Evolutionary conservation across 2,888 invertebrate genomes (phyloP).

Genomic region (Leptopilina myrica): DNA sequence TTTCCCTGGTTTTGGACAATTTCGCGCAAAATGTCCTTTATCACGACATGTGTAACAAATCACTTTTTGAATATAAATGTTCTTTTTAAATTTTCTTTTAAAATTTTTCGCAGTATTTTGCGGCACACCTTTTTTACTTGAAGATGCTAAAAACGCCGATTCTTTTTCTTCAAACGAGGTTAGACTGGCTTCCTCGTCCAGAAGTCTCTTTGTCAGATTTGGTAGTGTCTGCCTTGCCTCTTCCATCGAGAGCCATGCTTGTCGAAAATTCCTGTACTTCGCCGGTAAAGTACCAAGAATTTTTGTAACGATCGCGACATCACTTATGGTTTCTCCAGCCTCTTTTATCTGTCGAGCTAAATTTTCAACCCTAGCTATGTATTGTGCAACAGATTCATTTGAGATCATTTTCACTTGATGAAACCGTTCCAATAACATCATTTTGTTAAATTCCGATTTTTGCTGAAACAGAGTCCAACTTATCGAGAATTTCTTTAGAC

Average conservation of each 20-base stretch:
- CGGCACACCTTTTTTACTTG: background rate
- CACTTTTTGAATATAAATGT: background rate
- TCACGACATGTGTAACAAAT: background rate
- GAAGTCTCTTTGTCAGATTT: constrained; percentile 45
- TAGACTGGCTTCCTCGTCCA: constrained; percentile 42
- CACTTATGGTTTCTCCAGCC: constrained; percentile 44
- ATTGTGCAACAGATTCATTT: constrained; percentile 43
- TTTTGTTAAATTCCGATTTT: constrained; percentile 46
- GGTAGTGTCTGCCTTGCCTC: constrained; percentile 45
- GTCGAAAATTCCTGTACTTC: constrained; percentile 46
- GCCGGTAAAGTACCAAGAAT: constrained; percentile 43
- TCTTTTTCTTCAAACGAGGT: constrained; percentile 15
- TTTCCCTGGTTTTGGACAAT: background rate
- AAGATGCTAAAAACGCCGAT: background rate
- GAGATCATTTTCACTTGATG: constrained; percentile 43
- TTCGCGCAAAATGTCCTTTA: constrained; percentile 4
- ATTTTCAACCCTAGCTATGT: constrained; percentile 46
- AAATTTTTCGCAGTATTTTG: background rate
- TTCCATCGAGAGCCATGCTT: constrained; percentile 47
- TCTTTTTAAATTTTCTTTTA: background rate
- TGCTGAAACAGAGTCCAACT: constrained; percentile 45
- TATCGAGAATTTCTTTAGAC: constrained; percentile 42
- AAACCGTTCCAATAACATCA: constrained; percentile 46
- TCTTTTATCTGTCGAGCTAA: constrained; percentile 44
- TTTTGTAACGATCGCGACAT: constrained; percentile 49